Evolutionary conservation across 1,140 invertebrate genomes (phyloP).

Genomic region (Aphelinus certus): DNA sequence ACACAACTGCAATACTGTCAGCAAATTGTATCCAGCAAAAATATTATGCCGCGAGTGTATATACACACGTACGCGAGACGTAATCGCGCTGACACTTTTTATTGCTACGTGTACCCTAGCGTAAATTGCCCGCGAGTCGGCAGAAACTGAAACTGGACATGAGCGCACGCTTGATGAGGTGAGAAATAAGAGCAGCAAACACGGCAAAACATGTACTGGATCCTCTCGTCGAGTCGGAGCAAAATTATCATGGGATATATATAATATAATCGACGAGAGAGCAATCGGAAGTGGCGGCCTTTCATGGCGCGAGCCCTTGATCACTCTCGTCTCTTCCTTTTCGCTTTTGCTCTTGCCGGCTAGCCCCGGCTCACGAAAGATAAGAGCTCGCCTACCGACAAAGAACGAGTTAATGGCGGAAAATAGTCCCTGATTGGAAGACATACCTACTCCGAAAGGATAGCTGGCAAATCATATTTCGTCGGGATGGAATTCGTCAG

Average conservation of each 20-base stretch:
- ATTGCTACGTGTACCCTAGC: background rate
- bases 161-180: background rate
- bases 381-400: background rate
- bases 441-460: no score
- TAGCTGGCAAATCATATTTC: no score
- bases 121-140: background rate
- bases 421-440: no score
- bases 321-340: constrained; percentile 7
- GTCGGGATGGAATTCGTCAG: no score
- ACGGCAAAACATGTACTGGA: background rate
- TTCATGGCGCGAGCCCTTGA: constrained; percentile 6
- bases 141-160: background rate
- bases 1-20: no score
- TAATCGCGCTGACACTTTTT: background rate
- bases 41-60: no score
- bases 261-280: background rate
- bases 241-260: constrained; percentile 22
- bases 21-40: no score
- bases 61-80: background rate
- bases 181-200: background rate
- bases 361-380: background rate
- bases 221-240: background rate
- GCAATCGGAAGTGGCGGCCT: constrained; percentile 22
- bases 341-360: constrained; percentile 17
- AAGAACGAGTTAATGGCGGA: no score